Percentiles rank a stretch among this genome's conserved stretches.
phyloP scores from a whole-genome alignment of 2,113 vertebrate species.

The Poecile atricapillus region DNA sequence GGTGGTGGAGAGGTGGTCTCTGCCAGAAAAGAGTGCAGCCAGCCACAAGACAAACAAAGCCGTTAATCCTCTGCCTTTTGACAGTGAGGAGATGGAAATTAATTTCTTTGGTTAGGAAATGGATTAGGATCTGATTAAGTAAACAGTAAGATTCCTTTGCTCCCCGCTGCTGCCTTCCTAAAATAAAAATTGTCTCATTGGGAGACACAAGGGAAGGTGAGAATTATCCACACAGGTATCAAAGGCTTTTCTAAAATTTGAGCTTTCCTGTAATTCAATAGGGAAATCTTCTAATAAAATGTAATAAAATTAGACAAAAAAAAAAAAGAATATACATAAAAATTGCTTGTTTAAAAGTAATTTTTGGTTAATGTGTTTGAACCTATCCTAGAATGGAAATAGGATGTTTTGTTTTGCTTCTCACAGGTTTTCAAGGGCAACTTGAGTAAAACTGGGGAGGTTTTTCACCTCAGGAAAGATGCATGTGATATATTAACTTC shows the following conservation, averaged over 20 bases:
- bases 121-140: neutral
- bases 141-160: neutral
- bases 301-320: neutral
- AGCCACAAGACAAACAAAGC: neutral
- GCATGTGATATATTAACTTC: neutral
- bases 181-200: neutral
- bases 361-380: neutral
- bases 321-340: neutral
- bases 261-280: neutral
- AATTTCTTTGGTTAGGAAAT: neutral
- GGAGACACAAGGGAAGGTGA: neutral
- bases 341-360: neutral
- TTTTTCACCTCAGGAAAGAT: neutral
- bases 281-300: neutral
- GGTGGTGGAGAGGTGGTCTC: neutral
- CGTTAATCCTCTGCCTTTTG: neutral
- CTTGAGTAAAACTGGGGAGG: neutral
- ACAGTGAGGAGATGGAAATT: neutral
- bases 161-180: neutral
- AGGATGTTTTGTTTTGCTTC: neutral
- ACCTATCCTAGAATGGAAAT: neutral
- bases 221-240: neutral
- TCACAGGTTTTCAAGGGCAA: neutral
- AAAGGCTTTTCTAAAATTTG: neutral
- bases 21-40: neutral